These are phyloP conservation scores for Contarinia nasturtii DNA, from an alignment of 1,140 invertebrate species.

Conservation along the genomic window DNA sequence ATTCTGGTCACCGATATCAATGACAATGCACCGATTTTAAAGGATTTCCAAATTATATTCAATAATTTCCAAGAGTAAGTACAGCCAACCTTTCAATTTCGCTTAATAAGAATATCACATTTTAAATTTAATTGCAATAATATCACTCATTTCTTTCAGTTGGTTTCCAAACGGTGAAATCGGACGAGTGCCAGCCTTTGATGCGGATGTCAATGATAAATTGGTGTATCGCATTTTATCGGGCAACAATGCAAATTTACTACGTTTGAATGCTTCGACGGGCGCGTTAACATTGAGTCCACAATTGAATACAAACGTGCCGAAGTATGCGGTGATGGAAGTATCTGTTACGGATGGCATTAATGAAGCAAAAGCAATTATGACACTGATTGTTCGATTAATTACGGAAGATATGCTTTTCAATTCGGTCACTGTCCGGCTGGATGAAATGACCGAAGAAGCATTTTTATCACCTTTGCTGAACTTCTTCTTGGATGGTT, in stretches of 20 bases:
- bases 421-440: conserved; percentile 82
- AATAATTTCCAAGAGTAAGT: conserved; percentile 74
- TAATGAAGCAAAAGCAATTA: conserved; percentile 76
- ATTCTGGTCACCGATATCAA: conserved; percentile 81
- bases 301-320: conserved; percentile 88
- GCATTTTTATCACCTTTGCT: conserved; percentile 82
- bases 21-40: conserved; percentile 77
- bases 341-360: conserved; percentile 80
- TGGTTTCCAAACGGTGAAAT: conserved; percentile 71
- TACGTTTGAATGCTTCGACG: conserved; percentile 62
- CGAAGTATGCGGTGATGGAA: conserved; percentile 83
- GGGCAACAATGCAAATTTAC: conserved; percentile 82
- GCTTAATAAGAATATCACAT: too few species aligned
- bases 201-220: conserved; percentile 81
- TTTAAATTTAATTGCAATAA: too few species aligned
- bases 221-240: conserved; percentile 64
- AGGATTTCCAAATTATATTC: conserved; percentile 86
- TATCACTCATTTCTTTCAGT: too few species aligned
- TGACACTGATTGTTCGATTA: conserved; percentile 71
- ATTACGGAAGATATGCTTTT: conserved; percentile 90
- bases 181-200: conserved; percentile 77
- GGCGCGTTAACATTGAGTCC: conserved; percentile 79
- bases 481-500: conserved; percentile 74
- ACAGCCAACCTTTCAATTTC: conserved; percentile 26
- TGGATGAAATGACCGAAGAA: conserved; percentile 85